Conservation (phyloP, 2,888 invertebrate species). For the Drosophila colorata region DNA sequence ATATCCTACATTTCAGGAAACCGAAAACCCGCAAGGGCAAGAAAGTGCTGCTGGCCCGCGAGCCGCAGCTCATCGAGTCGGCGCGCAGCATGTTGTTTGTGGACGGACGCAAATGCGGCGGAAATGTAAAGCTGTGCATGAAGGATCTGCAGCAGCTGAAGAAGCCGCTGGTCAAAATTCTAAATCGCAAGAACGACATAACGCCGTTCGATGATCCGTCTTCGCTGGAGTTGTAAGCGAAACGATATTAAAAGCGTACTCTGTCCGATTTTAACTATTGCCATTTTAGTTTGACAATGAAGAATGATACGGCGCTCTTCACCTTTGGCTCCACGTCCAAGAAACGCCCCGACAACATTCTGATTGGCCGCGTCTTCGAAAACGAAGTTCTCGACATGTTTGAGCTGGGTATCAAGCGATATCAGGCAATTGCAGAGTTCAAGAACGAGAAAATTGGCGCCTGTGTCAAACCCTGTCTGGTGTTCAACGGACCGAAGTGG, state of each 20-base stretch:
- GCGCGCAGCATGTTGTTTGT: constrained; percentile 93
- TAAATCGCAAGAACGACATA: constrained; percentile 93
- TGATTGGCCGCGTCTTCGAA: constrained; percentile 96
- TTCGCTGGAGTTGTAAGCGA: constrained; percentile 90
- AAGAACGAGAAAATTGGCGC: constrained; percentile 91
- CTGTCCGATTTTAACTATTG: too few relatives aligned
- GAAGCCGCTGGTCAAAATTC: constrained; percentile 92
- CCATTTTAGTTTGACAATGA: constrained; percentile 88
- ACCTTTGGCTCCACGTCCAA: constrained; percentile 96
- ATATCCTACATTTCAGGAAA: constrained; percentile 88
- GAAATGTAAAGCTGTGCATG: constrained; percentile 89
- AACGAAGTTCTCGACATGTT: constrained; percentile 97
- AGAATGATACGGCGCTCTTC: constrained; percentile 95
- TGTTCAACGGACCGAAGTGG: constrained; percentile 97
- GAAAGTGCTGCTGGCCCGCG: constrained; percentile 91
- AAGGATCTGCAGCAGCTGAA: constrained; percentile 95
- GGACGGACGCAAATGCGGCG: constrained; percentile 93
- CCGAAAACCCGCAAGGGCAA: constrained; percentile 96
- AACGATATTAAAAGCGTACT: constrained; percentile 84
- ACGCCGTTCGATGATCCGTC: constrained; percentile 96
- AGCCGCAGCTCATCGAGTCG: constrained; percentile 95
- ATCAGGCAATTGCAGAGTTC: constrained; percentile 92
- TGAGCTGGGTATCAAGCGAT: constrained; percentile 95
- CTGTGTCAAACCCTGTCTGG: constrained; percentile 95
- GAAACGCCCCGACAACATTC: constrained; percentile 96